Evolutionary conservation across 1,140 invertebrate species (phyloP).

Genomic region (Thalassaphorura encarpata): DNA sequence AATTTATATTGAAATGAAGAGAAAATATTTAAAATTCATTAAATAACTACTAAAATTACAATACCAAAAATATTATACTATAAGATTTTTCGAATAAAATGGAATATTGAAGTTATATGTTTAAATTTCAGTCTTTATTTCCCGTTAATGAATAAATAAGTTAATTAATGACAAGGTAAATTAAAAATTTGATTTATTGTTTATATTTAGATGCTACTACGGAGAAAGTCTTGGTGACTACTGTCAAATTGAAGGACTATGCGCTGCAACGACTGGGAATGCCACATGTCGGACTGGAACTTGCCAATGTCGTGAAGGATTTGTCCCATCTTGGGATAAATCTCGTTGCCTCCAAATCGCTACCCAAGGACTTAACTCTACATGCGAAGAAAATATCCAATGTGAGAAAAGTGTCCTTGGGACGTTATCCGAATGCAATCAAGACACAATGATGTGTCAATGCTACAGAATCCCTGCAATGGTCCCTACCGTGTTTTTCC

Average conservation of each 20-base stretch:
- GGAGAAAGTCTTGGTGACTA: slow-evolving; percentile 28
- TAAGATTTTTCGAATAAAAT: too few relatives aligned
- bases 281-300: slow-evolving; percentile 20
- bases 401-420: slow-evolving; percentile 30
- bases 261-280: slow-evolving; percentile 23
- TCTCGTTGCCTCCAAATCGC: slow-evolving; percentile 27
- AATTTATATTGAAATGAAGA: too few relatives aligned
- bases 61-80: too few relatives aligned
- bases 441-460: slow-evolving; percentile 29
- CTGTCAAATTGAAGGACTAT: slow-evolving; percentile 32
- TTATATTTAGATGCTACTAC: slow-evolving; percentile 24
- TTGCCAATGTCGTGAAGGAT: slow-evolving; percentile 28
- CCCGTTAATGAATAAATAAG: not conserved
- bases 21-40: too few relatives aligned
- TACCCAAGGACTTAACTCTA: slow-evolving; percentile 21
- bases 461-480: slow-evolving; percentile 27
- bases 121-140: too few relatives aligned
- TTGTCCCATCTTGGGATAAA: slow-evolving; percentile 28
- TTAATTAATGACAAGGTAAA: not conserved
- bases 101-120: too few relatives aligned
- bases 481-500: slow-evolving; percentile 26
- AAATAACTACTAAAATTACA: too few relatives aligned
- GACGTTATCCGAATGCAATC: slow-evolving; percentile 30
- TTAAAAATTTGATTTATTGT: not conserved
- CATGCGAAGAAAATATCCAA: slow-evolving; percentile 31